phyloP scores from a whole-genome alignment of 2,113 vertebrate species.

The Pomatorhinus ruficollis region DNA sequence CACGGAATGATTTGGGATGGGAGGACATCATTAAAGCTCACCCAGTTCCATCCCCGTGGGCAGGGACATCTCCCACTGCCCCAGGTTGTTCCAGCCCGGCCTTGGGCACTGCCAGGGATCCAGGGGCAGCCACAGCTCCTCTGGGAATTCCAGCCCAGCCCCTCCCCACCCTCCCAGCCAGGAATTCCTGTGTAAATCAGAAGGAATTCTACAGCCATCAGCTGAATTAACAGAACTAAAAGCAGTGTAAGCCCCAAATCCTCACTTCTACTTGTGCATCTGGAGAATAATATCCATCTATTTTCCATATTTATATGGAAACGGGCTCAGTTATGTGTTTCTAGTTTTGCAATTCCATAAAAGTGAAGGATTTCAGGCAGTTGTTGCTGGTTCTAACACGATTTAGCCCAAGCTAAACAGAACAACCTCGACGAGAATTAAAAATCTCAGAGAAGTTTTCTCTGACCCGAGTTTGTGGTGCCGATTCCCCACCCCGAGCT shows the following conservation, averaged over 20 bases:
- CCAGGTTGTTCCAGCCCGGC: not conserved
- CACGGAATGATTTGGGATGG: not conserved
- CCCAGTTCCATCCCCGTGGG: accelerated
- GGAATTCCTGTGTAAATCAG: not conserved
- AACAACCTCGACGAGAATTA: not conserved
- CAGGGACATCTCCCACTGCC: not conserved
- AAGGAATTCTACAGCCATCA: not conserved
- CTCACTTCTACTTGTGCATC: not conserved
- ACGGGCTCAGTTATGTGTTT: not conserved
- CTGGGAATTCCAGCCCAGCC: not conserved
- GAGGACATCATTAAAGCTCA: not conserved
- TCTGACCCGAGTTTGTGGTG: not conserved
- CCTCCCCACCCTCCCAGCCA: accelerated
- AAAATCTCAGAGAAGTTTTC: not conserved
- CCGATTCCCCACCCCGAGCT: not conserved
- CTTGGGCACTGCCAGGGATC: not conserved
- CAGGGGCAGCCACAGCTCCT: not conserved
- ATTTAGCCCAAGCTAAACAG: not conserved
- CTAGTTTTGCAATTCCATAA: not conserved
- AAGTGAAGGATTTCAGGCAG: not conserved
- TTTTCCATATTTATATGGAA: not conserved
- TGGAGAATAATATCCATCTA: not conserved
- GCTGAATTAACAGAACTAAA: not conserved
- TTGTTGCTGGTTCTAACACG: not conserved
- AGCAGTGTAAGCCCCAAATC: not conserved